Percentiles rank a stretch among this genome's conserved stretches.
phyloP scores from a whole-genome alignment of 2,113 vertebrate species.

The Hydrochoerus hydrochaeris region DNA sequence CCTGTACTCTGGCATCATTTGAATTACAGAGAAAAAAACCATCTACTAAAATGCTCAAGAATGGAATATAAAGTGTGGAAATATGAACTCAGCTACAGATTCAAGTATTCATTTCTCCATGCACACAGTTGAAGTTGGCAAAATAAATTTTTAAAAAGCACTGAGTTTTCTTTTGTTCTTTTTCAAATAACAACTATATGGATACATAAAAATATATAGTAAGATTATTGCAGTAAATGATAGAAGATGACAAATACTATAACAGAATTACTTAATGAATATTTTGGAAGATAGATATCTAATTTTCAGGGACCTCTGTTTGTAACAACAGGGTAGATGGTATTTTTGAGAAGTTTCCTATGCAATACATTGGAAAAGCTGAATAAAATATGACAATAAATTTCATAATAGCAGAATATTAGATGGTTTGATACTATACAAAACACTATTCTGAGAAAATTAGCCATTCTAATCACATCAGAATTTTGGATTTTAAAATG shows the following conservation, averaged over 20 bases:
- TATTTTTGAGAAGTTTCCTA: neutral
- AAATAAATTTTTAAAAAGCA: neutral
- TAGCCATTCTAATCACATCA: neutral
- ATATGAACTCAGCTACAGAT: slow-evolving; percentile 20
- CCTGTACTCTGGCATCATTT: neutral
- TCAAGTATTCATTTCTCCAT: neutral
- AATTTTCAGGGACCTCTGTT: neutral
- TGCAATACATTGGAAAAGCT: neutral
- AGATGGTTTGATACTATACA: neutral
- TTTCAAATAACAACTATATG: neutral
- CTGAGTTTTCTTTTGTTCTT: slow-evolving; percentile 19
- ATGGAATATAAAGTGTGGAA: slow-evolving; percentile 24
- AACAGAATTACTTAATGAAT: neutral
- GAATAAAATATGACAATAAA: neutral
- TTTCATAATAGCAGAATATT: slow-evolving; percentile 1
- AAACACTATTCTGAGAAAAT: neutral
- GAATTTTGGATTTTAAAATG: neutral
- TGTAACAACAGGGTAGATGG: neutral
- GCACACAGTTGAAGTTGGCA: slow-evolving; percentile 31
- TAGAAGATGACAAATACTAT: neutral
- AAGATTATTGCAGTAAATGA: neutral
- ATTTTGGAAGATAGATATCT: neutral
- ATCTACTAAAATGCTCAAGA: neutral
- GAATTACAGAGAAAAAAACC: neutral
- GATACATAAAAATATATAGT: neutral